These are phyloP conservation scores for Catharus ustulatus DNA, from an alignment of 2,797 vertebrate species.

Conservation along the genomic window DNA sequence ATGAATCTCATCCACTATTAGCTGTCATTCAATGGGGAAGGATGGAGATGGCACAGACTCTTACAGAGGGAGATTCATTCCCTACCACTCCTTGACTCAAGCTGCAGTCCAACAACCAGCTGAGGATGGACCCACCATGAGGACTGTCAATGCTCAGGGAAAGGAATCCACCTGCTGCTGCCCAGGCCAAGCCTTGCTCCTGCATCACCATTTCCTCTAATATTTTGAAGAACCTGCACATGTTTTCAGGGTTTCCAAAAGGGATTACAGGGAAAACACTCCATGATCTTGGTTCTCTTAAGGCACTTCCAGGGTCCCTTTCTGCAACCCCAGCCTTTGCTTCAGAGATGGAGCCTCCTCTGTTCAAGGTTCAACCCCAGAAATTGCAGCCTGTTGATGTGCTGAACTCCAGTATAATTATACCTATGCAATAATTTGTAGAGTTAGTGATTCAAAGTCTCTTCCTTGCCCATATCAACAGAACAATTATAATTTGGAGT, in stretches of 20 bases:
- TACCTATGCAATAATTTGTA: background rate
- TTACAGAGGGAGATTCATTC: background rate
- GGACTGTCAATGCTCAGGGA: accelerated
- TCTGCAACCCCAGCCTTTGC: background rate
- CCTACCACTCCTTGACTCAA: background rate
- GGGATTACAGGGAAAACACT: background rate
- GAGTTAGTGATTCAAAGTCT: background rate
- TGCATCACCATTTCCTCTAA: background rate
- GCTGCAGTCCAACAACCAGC: background rate
- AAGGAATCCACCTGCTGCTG: background rate
- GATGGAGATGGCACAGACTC: background rate
- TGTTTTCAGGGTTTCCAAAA: background rate
- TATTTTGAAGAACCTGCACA: background rate
- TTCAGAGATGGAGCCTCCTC: background rate
- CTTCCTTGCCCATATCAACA: background rate
- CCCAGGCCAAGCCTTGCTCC: background rate
- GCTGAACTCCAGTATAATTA: background rate
- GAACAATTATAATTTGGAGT: background rate
- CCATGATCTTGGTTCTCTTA: background rate
- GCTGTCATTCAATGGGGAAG: background rate
- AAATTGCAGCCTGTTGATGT: background rate
- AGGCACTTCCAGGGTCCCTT: background rate
- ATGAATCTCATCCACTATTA: background rate
- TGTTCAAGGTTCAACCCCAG: background rate
- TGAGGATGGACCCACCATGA: accelerated